These are phyloP conservation scores for Calosoma granatense DNA, from an alignment of 1,140 invertebrate species.

Conservation along the genomic window DNA sequence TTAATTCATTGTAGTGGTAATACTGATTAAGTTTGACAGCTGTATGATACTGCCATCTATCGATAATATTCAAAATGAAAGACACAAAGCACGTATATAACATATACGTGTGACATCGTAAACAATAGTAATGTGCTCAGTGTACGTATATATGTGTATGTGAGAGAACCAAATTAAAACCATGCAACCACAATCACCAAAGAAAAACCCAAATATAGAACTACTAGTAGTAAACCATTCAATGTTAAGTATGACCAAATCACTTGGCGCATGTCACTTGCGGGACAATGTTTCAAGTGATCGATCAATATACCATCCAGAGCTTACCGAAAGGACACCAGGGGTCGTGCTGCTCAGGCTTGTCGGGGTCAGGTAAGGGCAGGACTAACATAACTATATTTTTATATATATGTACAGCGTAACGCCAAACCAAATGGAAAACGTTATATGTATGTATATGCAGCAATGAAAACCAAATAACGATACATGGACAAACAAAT, in stretches of 20 bases:
- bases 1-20: too few relatives aligned
- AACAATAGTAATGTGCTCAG: too few relatives aligned
- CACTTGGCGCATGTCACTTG: too few relatives aligned
- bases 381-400: constrained; percentile 58
- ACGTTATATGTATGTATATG: constrained; percentile 20
- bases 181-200: constrained; percentile 15
- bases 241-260: too few relatives aligned
- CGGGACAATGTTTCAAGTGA: too few relatives aligned
- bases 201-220: not conserved
- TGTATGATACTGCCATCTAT: too few relatives aligned
- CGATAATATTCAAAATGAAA: too few relatives aligned
- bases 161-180: constrained; percentile 12
- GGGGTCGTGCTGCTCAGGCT: constrained; percentile 77
- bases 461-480: constrained; percentile 16
- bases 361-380: constrained; percentile 70
- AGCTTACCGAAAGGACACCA: constrained; percentile 71
- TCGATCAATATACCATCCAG: constrained; percentile 10
- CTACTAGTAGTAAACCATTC: not conserved
- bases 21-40: too few relatives aligned
- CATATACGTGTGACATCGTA: too few relatives aligned
- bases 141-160: not conserved
- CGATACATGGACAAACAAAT: constrained; percentile 17
- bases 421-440: constrained; percentile 21
- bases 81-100: too few relatives aligned
- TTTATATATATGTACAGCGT: constrained; percentile 24